Conservation (phyloP, 2,113 vertebrate species). For the Cyprinus carpio region DNA sequence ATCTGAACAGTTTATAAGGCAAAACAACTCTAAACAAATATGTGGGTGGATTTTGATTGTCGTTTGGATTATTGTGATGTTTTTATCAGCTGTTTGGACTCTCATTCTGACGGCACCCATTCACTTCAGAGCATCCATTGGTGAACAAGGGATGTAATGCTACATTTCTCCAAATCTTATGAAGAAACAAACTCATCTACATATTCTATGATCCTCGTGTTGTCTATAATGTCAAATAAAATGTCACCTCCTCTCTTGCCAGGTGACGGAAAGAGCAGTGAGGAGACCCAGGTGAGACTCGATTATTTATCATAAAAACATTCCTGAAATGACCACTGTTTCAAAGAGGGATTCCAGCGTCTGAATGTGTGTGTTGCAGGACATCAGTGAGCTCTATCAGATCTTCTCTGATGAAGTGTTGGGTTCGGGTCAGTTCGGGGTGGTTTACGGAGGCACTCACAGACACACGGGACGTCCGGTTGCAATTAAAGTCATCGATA, state of each 20-base stretch:
- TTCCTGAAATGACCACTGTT: background rate
- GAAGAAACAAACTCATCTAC: too few species aligned
- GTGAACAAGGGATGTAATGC: too few species aligned
- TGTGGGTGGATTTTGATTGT: too few species aligned
- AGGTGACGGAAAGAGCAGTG: slow-evolving; percentile 48
- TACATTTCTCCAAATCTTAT: too few species aligned
- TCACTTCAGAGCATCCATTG: too few species aligned
- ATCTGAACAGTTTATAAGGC: too few species aligned
- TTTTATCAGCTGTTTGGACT: too few species aligned
- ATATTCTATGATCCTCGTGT: background rate
- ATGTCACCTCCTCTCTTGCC: slow-evolving; percentile 25
- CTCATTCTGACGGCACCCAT: too few species aligned
- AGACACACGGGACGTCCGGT: slow-evolving; percentile 77
- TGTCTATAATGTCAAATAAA: background rate
- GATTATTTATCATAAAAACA: background rate
- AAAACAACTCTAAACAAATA: too few species aligned
- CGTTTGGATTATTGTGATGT: too few species aligned
- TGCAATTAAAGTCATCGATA: slow-evolving; percentile 86
- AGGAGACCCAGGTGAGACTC: slow-evolving; percentile 60
- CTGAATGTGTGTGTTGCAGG: slow-evolving; percentile 67
- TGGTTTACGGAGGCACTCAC: slow-evolving; percentile 85
- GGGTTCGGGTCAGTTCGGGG: slow-evolving; percentile 86
- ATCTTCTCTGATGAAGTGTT: slow-evolving; percentile 84
- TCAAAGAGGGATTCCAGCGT: background rate
- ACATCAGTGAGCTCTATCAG: slow-evolving; percentile 82